These are phyloP conservation scores for Frankliniella fusca DNA, from an alignment of 2,888 invertebrate species.

Conservation along the genomic window DNA sequence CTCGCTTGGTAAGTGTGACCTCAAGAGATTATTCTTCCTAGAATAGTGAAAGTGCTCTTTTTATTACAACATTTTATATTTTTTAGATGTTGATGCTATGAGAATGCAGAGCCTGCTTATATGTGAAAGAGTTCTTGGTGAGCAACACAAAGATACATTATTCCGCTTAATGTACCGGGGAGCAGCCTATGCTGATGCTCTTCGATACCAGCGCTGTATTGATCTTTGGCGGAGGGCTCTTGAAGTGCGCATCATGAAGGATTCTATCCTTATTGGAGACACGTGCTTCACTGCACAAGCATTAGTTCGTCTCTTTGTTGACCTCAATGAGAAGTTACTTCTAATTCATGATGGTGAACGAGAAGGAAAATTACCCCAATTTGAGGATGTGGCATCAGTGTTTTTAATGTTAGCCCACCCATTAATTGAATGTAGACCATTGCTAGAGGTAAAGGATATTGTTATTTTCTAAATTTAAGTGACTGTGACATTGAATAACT, in stretches of 20 bases:
- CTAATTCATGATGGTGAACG: conserved; percentile 47
- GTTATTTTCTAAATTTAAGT: not conserved
- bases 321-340: conserved; percentile 59
- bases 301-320: conserved; percentile 76
- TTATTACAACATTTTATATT: conserved; percentile 49
- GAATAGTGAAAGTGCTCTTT: not conserved
- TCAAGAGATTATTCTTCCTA: not conserved
- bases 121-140: conserved; percentile 80
- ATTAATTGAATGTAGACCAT: conserved; percentile 51
- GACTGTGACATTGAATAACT: not conserved
- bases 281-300: conserved; percentile 84
- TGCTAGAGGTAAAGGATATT: conserved; percentile 46
- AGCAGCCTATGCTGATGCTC: conserved; percentile 53
- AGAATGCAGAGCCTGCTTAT: conserved; percentile 83
- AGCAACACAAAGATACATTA: conserved; percentile 80
- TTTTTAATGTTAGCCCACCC: conserved; percentile 59
- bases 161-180: conserved; percentile 69
- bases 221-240: conserved; percentile 83
- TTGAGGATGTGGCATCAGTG: conserved; percentile 66
- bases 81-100: conserved; percentile 78
- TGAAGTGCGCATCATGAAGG: conserved; percentile 71
- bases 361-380: conserved; percentile 55
- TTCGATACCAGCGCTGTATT: conserved; percentile 72
- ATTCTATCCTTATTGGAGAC: conserved; percentile 68
- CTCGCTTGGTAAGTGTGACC: conserved; percentile 43